Evolutionary conservation across 2,888 invertebrate genomes (phyloP), one percentile per base, ranked within the genome.

Genomic region (Harpalus rubripes): DNA sequence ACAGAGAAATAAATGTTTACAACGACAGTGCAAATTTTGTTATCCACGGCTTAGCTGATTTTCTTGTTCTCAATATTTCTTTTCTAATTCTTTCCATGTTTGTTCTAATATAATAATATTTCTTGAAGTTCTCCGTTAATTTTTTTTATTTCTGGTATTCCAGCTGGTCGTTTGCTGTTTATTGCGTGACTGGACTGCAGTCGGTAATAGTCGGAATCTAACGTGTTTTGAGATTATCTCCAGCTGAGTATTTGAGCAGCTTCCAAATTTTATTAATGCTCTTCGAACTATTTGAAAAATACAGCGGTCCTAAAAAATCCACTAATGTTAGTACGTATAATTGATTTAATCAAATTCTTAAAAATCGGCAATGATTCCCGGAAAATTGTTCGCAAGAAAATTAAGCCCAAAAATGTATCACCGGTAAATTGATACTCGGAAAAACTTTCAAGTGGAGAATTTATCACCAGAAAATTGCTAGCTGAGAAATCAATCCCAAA

Each of bases 241-340:
- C 39, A 41, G 68, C 68, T 68, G 68, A 1, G 68, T 39, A 7
- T 4, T 68, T 15, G 68, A 39, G 39, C 68, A 32, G 68, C 68
- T 68, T 68, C 68, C 68, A 39, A 68, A 68, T 68, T 68, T 41
- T 68, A 68, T 68, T 68, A 68, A 68, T 68, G 26, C 32, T 32
- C 26, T 39, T 68, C 39, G 39, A 15, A 68, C 15, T 68, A n/a
- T 68, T 41, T 65, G 15, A 26, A 39, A 68, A 15, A 0, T 63
- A 39, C 68, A 68, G 68, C n/a, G 68, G 32, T 68, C n/a, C 39
- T 15, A n/a, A 39, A 65, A 68, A 68, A n/a, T 15, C n/a, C 39
- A 15, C 7, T 3, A 12, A 52, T 1, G 12, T 52, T 12, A 12
- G 44, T 52, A 10, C 1, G 1, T 44, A 44, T 5, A 22, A 22